Evolutionary conservation across 2,888 invertebrate genomes (phyloP).

Genomic region (Drosophila prostipennis): DNA sequence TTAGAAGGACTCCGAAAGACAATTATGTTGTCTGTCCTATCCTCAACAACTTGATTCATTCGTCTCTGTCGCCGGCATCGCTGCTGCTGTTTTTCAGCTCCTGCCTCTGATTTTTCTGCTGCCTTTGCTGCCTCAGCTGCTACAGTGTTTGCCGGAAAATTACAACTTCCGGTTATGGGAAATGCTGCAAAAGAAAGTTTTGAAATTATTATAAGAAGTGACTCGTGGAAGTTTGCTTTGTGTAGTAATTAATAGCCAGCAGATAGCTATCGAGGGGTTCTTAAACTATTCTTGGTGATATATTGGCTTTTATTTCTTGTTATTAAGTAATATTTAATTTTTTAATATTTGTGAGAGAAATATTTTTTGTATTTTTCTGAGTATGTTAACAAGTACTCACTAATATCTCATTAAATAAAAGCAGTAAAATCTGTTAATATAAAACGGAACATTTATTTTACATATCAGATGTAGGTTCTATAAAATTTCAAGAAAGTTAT

Average conservation of each 20-base stretch:
- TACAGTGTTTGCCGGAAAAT: constrained; percentile 17
- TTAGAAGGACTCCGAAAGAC: constrained; percentile 57
- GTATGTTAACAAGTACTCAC: too few species aligned
- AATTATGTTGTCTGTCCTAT: constrained; percentile 62
- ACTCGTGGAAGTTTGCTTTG: constrained; percentile 17
- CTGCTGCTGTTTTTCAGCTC: constrained; percentile 10
- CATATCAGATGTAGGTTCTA: too few species aligned
- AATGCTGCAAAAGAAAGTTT: constrained; percentile 19
- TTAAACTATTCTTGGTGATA: too few species aligned
- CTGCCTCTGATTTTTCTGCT: constrained; percentile 4
- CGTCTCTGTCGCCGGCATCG: constrained; percentile 62
- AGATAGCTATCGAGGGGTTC: neutral
- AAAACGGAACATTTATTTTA: too few species aligned
- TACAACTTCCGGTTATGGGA: constrained; percentile 26
- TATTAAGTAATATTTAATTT: too few species aligned
- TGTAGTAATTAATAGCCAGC: constrained; percentile 14
- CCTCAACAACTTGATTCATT: constrained; percentile 67
- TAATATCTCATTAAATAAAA: too few species aligned
- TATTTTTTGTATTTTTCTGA: too few species aligned
- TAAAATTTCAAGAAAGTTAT: too few species aligned
- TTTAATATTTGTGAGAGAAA: too few species aligned
- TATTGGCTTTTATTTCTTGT: too few species aligned
- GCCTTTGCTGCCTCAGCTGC: constrained; percentile 27
- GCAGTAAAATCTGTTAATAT: too few species aligned
- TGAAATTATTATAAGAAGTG: constrained; percentile 26